Conservation (phyloP, 2,797 vertebrate genomes). For the Vespertilio murinus region DNA sequence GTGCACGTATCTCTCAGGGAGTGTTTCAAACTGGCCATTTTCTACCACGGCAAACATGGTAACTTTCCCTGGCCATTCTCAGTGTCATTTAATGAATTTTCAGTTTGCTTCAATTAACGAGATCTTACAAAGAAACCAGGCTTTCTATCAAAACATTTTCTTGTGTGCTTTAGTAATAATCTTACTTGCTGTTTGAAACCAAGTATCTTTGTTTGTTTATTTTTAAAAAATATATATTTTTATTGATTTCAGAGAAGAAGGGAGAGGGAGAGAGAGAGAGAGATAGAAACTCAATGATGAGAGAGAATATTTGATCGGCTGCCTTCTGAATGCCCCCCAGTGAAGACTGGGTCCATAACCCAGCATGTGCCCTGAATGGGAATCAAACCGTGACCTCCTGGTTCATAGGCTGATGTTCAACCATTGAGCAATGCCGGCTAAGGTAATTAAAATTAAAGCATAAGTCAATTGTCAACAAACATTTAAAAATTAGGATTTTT, state of each 20-base stretch:
- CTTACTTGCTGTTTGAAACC: neutral
- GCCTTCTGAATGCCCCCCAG: no score
- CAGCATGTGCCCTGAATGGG: no score
- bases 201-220: neutral
- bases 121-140: slow-evolving; percentile 5
- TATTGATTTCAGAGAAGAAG: no score
- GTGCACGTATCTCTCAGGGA: neutral
- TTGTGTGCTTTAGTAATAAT: neutral
- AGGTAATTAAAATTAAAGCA: neutral
- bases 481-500: neutral
- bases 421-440: neutral
- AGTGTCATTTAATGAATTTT: slow-evolving; percentile 24
- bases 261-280: no score
- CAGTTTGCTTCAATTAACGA: neutral
- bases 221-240: no score
- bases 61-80: neutral
- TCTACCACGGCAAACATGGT: neutral
- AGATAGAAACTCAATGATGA: no score
- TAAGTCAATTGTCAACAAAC: slow-evolving; percentile 34
- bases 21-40: neutral
- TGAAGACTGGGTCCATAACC: no score
- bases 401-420: no score
- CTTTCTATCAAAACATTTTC: neutral
- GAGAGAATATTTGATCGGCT: no score
- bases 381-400: no score